These are phyloP conservation scores for Carollia perspicillata DNA, from an alignment of 2,113 vertebrate genomes.

Conservation along the genomic window DNA sequence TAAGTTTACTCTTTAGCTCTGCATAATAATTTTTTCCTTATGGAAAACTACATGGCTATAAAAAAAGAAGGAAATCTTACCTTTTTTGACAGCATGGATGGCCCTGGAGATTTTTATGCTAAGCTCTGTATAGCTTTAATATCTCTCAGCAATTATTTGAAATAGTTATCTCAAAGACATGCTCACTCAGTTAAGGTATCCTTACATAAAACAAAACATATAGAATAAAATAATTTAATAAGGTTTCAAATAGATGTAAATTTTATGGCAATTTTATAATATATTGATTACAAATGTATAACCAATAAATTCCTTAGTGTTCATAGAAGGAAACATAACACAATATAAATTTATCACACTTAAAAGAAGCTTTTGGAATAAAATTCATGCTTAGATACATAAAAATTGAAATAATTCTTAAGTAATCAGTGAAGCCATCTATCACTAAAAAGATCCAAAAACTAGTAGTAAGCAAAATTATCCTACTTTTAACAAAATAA, in stretches of 20 bases:
- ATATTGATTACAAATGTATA: background rate
- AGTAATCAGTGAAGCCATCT: background rate
- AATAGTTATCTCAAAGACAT: background rate
- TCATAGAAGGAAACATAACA: background rate
- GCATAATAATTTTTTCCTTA: background rate
- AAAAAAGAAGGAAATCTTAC: too few relatives aligned
- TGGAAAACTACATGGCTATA: too few relatives aligned
- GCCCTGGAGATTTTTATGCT: too few relatives aligned
- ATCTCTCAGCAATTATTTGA: background rate
- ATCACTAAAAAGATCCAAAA: background rate
- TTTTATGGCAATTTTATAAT: conserved; percentile 11
- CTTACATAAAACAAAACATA: background rate
- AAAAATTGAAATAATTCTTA: conserved; percentile 25
- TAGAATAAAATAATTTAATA: background rate
- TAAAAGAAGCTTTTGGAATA: background rate
- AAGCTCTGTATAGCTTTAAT: background rate
- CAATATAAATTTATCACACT: background rate
- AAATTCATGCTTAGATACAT: background rate
- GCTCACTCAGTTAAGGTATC: background rate
- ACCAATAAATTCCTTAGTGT: background rate
- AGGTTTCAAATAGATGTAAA: background rate
- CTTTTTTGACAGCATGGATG: too few relatives aligned
- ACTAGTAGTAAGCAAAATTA: background rate
- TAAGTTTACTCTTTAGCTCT: background rate
- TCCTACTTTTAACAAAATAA: background rate